Evolutionary conservation across 2,113 vertebrate genomes (phyloP).

Genomic region (Parotia lawesii): DNA sequence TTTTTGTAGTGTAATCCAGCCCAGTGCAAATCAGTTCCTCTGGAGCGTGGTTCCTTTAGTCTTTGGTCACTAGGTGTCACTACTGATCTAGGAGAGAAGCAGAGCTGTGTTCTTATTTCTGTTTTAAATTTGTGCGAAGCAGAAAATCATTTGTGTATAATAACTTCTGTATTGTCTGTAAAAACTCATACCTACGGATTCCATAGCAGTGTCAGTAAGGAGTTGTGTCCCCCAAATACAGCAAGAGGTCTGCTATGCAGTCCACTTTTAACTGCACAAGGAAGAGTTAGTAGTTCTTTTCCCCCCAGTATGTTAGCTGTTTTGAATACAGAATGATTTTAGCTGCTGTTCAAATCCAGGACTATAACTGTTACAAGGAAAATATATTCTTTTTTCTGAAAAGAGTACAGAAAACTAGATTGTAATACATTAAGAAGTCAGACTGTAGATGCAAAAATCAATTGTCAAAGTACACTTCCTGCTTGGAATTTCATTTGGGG

Average conservation of each 20-base stretch:
- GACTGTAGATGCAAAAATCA: background rate
- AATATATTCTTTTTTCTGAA: background rate
- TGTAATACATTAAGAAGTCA: background rate
- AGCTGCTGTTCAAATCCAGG: background rate
- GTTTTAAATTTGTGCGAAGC: background rate
- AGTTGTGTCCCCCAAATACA: background rate
- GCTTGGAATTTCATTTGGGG: background rate
- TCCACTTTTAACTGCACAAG: background rate
- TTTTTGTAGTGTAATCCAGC: background rate
- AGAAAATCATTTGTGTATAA: background rate
- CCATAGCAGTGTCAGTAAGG: background rate
- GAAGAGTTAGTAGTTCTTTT: background rate
- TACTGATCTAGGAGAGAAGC: slow-evolving; percentile 50
- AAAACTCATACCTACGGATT: background rate
- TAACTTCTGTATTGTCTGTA: slow-evolving; percentile 3
- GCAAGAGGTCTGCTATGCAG: background rate
- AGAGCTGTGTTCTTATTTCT: background rate
- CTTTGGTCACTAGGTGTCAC: slow-evolving; percentile 67
- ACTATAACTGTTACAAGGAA: background rate
- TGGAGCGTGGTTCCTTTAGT: background rate
- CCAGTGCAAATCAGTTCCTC: background rate
- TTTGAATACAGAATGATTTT: background rate
- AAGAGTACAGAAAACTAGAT: background rate
- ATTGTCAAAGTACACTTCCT: background rate
- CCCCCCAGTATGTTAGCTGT: background rate